Conservation (phyloP, 1,140 invertebrate species). For the Drosophila triauraria region DNA sequence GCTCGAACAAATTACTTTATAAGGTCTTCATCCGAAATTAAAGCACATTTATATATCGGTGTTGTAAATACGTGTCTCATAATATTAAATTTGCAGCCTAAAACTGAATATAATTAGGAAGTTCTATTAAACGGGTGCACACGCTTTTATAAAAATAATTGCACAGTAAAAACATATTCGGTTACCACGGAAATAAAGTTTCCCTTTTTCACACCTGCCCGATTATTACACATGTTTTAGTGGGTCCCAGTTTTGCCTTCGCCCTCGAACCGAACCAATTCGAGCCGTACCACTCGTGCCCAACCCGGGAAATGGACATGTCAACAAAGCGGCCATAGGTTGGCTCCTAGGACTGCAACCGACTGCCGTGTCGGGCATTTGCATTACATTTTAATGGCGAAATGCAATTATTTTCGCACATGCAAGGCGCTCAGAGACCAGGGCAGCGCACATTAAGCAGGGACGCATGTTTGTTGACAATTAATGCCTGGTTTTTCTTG, state of each 20-base stretch:
- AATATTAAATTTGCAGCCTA: too few relatives aligned
- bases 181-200: constrained; percentile 16
- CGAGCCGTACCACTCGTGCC: constrained; percentile 26
- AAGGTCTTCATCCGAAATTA: background rate
- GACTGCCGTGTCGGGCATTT: constrained; percentile 30
- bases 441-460: constrained; percentile 12
- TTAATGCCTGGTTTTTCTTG: constrained; percentile 60
- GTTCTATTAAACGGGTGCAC: background rate
- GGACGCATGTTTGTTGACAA: constrained; percentile 73
- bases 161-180: background rate
- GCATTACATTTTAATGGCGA: constrained; percentile 57
- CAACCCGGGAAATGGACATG: constrained; percentile 39
- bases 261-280: background rate
- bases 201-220: constrained; percentile 24
- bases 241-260: background rate
- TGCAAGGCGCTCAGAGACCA: constrained; percentile 45
- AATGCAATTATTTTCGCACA: constrained; percentile 73
- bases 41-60: background rate
- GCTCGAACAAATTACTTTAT: background rate
- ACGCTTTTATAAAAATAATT: background rate
- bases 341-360: background rate
- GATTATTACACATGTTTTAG: constrained; percentile 1
- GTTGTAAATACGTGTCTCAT: background rate
- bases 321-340: constrained; percentile 15
- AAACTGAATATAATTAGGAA: too few relatives aligned